Conservation (phyloP, 1,140 invertebrate genomes). For the Melanaphis sacchari region DNA sequence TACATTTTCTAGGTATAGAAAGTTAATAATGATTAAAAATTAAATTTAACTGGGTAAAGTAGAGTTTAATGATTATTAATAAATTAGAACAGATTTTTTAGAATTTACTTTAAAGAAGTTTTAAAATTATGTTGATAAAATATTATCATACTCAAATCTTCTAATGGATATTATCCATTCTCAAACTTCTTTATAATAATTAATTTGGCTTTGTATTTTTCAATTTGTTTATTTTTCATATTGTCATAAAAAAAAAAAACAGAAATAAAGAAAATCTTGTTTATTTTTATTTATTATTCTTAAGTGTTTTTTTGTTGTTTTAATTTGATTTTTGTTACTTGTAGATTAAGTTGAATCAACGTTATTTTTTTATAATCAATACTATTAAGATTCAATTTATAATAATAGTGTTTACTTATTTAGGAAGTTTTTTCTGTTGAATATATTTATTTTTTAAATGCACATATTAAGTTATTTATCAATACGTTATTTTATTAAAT, state of each 20-base stretch:
- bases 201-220: not conserved
- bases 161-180: not conserved
- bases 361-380: not conserved
- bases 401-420: not conserved
- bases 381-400: not conserved
- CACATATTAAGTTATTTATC: not conserved
- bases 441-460: not conserved
- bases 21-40: too few species aligned
- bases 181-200: not conserved
- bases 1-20: too few species aligned
- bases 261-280: not conserved
- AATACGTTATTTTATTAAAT: not conserved
- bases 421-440: not conserved
- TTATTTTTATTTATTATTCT: not conserved
- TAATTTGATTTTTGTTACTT: not conserved
- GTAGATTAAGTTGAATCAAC: not conserved
- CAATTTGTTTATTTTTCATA: slow-evolving; percentile 21
- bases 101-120: not conserved
- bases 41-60: too few species aligned
- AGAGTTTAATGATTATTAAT: not conserved
- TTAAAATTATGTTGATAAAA: not conserved
- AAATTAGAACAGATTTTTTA: not conserved
- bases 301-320: not conserved
- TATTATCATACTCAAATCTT: not conserved
- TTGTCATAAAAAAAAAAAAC: not conserved